Percentiles rank a stretch among this genome's conserved stretches.
Conservation (phyloP, 1,140 invertebrate genomes). For the Drosophila azteca region DNA sequence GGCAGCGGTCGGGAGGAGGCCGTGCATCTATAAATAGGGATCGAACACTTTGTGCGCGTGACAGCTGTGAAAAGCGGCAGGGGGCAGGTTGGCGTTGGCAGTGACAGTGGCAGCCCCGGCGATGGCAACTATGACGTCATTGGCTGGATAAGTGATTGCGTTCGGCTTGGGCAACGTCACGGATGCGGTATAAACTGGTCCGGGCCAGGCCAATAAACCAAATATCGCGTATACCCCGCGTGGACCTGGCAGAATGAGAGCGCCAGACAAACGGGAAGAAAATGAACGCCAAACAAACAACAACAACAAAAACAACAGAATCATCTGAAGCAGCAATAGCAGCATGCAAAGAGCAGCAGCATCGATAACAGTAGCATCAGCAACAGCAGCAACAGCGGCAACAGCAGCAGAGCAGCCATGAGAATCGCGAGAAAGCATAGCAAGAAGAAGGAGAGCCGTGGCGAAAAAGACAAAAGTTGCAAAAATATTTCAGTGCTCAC, state of each 20-base stretch:
- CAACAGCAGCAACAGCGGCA: slow-evolving; percentile 20
- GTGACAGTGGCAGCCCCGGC: slow-evolving; percentile 9
- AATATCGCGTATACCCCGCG: slow-evolving; percentile 50
- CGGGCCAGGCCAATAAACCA: slow-evolving; percentile 21
- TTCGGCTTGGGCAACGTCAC: slow-evolving; percentile 48
- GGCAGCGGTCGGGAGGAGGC: slow-evolving; percentile 32
- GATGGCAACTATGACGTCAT: slow-evolving; percentile 62
- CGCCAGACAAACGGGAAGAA: slow-evolving; percentile 5
- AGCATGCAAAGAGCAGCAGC: slow-evolving; percentile 13
- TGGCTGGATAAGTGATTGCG: slow-evolving; percentile 53
- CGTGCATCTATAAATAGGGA: slow-evolving; percentile 69
- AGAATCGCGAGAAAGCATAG: slow-evolving; percentile 76
- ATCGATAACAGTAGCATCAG: slow-evolving; percentile 21
- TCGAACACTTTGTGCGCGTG: slow-evolving; percentile 70
- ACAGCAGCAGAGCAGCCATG: slow-evolving; percentile 61
- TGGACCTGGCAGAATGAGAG: background rate
- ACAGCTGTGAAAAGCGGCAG: slow-evolving; percentile 56
- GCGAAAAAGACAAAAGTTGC: slow-evolving; percentile 73
- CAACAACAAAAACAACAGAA: slow-evolving; percentile 22
- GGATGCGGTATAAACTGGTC: slow-evolving; percentile 51
- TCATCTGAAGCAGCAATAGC: slow-evolving; percentile 20
- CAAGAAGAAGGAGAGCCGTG: slow-evolving; percentile 71
- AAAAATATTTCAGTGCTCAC: slow-evolving; percentile 69
- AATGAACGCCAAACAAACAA: slow-evolving; percentile 21
- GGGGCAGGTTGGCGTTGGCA: too few relatives aligned